Conservation (phyloP, 2,888 invertebrate species). For the Hololepta plana region DNA sequence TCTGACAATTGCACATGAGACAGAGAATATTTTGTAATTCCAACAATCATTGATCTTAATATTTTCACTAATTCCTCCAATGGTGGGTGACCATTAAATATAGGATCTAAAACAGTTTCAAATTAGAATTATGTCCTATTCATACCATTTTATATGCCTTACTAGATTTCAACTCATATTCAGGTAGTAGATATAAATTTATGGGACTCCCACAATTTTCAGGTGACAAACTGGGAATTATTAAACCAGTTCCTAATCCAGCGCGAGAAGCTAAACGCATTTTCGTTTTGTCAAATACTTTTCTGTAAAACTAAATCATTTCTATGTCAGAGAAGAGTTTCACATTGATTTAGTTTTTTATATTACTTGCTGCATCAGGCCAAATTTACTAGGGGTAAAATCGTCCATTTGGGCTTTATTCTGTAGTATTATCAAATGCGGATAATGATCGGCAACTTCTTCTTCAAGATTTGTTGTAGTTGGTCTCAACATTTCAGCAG, state of each 20-base stretch:
- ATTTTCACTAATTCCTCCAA: constrained; percentile 45
- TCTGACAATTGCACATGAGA: constrained; percentile 59
- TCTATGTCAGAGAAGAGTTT: background rate
- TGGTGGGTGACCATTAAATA: constrained; percentile 40
- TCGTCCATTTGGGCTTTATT: constrained; percentile 64
- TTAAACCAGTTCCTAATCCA: constrained; percentile 31
- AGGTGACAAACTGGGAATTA: constrained; percentile 32
- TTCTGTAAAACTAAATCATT: constrained; percentile 23
- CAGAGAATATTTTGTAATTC: constrained; percentile 48
- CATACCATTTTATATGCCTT: constrained; percentile 1
- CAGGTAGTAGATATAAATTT: constrained; percentile 52
- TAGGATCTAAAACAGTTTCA: constrained; percentile 29
- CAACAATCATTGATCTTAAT: constrained; percentile 49
- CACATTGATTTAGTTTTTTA: constrained; percentile 2
- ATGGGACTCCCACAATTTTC: constrained; percentile 40
- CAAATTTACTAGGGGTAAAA: constrained; percentile 40
- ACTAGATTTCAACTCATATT: constrained; percentile 27
- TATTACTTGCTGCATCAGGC: constrained; percentile 34
- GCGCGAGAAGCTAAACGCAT: constrained; percentile 48
- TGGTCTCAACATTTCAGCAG: constrained; percentile 77
- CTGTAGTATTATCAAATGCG: constrained; percentile 67
- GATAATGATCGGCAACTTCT: constrained; percentile 57
- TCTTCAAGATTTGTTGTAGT: constrained; percentile 47
- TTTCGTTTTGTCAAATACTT: constrained; percentile 42
- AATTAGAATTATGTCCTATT: too few species aligned